Conservation (phyloP, 2,113 vertebrate genomes). For the Hydropotes inermis region DNA sequence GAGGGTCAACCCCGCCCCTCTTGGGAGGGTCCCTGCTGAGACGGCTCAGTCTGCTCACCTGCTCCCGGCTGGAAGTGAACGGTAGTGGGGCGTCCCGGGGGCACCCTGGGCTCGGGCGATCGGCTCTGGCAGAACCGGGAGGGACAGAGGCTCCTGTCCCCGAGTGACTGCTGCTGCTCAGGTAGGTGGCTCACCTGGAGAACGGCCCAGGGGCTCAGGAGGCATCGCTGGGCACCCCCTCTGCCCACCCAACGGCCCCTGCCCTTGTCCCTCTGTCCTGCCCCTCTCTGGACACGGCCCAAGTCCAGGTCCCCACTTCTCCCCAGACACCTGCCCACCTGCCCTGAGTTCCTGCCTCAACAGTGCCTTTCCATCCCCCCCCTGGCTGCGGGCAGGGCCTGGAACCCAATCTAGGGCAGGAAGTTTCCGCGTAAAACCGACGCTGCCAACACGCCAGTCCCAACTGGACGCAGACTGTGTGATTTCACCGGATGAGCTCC, state of each 20-base stretch:
- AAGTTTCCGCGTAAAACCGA: not conserved
- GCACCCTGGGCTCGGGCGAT: accelerated
- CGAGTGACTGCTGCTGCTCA: not conserved
- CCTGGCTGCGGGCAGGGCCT: not conserved
- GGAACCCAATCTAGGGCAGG: not conserved
- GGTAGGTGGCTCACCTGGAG: not conserved
- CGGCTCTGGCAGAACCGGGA: accelerated
- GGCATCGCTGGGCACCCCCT: too few species aligned
- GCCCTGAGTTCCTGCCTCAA: not conserved
- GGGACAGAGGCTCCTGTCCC: not conserved
- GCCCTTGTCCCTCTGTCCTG: not conserved
- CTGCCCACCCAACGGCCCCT: not conserved
- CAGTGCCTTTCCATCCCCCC: too few species aligned
- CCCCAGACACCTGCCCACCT: too few species aligned
- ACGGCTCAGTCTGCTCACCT: not conserved
- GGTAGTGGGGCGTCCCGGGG: not conserved
- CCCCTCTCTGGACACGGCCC: not conserved
- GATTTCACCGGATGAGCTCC: not conserved
- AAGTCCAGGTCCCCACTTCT: not conserved
- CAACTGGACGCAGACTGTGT: accelerated
- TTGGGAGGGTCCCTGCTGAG: not conserved
- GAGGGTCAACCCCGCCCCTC: not conserved
- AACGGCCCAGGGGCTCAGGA: not conserved
- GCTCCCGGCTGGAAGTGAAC: not conserved
- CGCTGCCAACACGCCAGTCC: not conserved